Percentiles rank a stretch among this genome's conserved stretches.
These are phyloP conservation scores for Onthophagus sagittarius DNA, from an alignment of 2,888 invertebrate genomes.

Conservation along the genomic window DNA sequence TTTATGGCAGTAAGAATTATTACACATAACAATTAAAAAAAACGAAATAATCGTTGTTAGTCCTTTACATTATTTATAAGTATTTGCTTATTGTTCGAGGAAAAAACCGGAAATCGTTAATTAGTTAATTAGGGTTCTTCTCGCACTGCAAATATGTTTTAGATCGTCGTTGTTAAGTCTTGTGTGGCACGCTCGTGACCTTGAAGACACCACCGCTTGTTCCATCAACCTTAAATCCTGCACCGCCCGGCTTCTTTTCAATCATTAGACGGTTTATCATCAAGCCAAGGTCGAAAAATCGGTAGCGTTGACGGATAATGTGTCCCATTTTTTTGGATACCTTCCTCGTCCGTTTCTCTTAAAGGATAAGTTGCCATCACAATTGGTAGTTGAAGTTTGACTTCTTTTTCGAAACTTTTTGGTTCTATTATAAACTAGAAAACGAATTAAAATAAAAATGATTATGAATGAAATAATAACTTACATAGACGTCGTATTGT, in stretches of 20 bases:
- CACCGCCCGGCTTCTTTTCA: constrained; percentile 25
- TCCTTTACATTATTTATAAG: background rate
- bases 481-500: constrained; percentile 88
- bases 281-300: constrained; percentile 85
- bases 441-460: background rate
- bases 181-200: background rate
- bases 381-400: constrained; percentile 87
- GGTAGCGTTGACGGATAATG: constrained; percentile 90
- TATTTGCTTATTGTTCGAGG: background rate
- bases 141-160: background rate
- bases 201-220: background rate
- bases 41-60: background rate
- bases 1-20: background rate
- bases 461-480: constrained; percentile 43
- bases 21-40: background rate
- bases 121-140: background rate
- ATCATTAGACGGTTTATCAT: constrained; percentile 59
- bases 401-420: constrained; percentile 86
- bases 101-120: background rate
- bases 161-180: background rate
- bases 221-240: background rate
- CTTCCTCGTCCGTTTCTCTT: constrained; percentile 62
- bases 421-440: constrained; percentile 80
- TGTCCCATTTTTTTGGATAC: constrained; percentile 72
- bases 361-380: constrained; percentile 90